Base-by-base conservation (phyloP, 2,797 vertebrate species). In the Argyrosomus regius region DNA sequence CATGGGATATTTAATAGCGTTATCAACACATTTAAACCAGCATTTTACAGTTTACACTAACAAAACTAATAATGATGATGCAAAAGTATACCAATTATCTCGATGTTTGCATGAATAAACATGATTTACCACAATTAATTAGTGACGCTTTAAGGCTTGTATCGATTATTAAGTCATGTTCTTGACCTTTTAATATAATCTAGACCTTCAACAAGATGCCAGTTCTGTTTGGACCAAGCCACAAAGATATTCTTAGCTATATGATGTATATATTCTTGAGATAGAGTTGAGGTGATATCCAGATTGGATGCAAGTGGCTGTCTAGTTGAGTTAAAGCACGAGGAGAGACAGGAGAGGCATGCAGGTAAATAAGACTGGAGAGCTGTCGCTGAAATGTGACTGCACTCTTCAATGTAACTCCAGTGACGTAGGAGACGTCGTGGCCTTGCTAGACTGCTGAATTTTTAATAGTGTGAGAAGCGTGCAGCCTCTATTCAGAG, bases 391-490 rank as follows among this genome's bases (percentile, higher is more conserved):
- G 89, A 91, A 91, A 94, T 93, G 93, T 93, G 93, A 93, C 93
- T 95, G 93, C 91, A 94, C 91, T 95, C 91, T 92, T 93, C 89
- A 94, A 92, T 92, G 92, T 82, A 94, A 94, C 90, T 93, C 92
- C 91, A 82, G 94, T 95, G 93, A 95, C 93, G 95, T 93, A 86
- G 94, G 94, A 94, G 94, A 94, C 66, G 88, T 88, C 87, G 89
- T 92, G 93, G 92, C 94, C 95, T 91, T 94, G 92, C 93, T 93
- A 95, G 94, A 94, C 94, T 96, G 87, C 88, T 95, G 94, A 93
- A 95, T 96, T 95, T 96, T 97, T 96, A 94, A 96, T 94, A 94
- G 90, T 60, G 90, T 83, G 89, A 93, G 94, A 91, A 94, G 93
- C 87, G 79, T 92, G 93, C 78, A 74, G 88, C 87, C 90, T 91